Percentiles rank a stretch among this genome's conserved stretches.
phyloP scores from a whole-genome alignment of 2,113 vertebrate species.

The Grammomys surdaster region DNA sequence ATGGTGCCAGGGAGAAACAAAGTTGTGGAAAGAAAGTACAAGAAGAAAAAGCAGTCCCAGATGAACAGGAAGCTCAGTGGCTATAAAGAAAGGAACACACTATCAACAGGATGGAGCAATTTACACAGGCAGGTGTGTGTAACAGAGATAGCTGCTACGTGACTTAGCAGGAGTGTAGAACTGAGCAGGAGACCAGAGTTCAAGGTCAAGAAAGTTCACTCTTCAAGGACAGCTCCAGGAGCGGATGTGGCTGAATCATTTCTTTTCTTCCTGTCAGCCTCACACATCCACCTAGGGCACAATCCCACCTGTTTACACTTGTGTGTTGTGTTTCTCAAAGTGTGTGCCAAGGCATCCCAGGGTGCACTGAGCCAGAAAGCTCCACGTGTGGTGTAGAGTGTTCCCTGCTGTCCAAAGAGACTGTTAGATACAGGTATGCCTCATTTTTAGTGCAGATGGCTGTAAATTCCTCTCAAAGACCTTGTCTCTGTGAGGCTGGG shows the following conservation, averaged over 20 bases:
- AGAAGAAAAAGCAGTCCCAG: background rate
- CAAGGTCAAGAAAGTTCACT: background rate
- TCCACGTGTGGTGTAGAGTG: background rate
- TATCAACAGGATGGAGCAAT: background rate
- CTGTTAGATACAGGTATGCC: too few relatives aligned
- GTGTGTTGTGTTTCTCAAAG: background rate
- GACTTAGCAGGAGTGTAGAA: background rate
- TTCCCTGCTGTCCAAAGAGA: background rate
- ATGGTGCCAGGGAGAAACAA: background rate
- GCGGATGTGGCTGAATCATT: background rate
- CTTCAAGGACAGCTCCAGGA: background rate
- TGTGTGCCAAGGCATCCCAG: background rate
- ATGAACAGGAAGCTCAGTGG: background rate
- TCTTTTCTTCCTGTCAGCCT: background rate
- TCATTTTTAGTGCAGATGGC: background rate
- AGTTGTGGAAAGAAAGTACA: background rate
- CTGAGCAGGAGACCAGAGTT: background rate
- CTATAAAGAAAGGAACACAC: background rate
- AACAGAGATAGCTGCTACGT: background rate
- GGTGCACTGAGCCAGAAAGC: accelerated
- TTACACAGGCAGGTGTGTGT: background rate
- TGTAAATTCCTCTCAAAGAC: background rate
- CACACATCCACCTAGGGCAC: background rate
- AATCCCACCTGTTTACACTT: too few relatives aligned
- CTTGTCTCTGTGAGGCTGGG: background rate